phyloP scores from a whole-genome alignment of 2,113 vertebrate genomes.

The Helogale parvula region DNA sequence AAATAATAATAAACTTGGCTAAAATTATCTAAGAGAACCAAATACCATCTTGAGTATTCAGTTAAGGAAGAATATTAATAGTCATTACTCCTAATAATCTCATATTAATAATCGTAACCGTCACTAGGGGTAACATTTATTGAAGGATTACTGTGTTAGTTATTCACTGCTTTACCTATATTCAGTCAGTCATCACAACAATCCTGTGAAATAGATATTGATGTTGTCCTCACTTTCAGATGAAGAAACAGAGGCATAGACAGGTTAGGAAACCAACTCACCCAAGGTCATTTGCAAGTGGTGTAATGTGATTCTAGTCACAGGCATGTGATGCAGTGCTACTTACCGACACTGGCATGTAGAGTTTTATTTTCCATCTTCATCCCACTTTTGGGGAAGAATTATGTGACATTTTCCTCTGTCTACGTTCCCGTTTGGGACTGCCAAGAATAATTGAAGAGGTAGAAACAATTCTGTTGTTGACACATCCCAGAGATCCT shows the following conservation, averaged over 20 bases:
- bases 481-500: constrained; percentile 60
- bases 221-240: not conserved
- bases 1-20: not conserved
- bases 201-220: not conserved
- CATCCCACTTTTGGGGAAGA: constrained; percentile 46
- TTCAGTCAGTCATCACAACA: not conserved
- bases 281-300: not conserved
- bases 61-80: not conserved
- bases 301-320: not conserved
- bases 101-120: not conserved
- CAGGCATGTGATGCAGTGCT: not conserved
- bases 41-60: constrained; percentile 41
- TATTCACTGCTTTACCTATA: constrained; percentile 29
- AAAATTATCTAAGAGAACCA: constrained; percentile 9
- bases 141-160: not conserved
- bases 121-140: not conserved
- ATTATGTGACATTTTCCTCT: constrained; percentile 58
- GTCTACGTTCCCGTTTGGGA: constrained; percentile 40
- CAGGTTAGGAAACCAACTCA: not conserved
- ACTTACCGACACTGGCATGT: not conserved
- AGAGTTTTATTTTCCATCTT: constrained; percentile 39
- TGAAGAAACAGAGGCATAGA: not conserved
- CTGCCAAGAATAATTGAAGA: constrained; percentile 69
- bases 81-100: not conserved
- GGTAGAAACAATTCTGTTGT: constrained; percentile 69